Conservation (phyloP, 2,888 invertebrate genomes). For the Sarcophaga rosellei region DNA sequence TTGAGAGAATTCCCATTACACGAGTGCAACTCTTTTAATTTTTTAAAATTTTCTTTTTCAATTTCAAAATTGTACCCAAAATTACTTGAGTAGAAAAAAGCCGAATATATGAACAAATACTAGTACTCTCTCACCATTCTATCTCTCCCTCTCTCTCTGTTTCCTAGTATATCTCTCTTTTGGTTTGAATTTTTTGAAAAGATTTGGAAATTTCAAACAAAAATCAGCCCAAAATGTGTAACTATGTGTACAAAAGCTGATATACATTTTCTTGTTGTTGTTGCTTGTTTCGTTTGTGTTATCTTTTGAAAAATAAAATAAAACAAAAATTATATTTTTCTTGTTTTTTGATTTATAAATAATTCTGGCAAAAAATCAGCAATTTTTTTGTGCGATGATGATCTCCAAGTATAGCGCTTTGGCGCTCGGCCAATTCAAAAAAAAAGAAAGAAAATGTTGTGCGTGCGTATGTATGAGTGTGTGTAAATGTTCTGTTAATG, state of each 20-base stretch:
- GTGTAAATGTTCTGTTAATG: background rate
- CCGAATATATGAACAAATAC: slow-evolving; percentile 32
- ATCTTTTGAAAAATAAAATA: slow-evolving; percentile 31
- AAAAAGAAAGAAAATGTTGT: slow-evolving; percentile 44
- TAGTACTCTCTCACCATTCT: no score
- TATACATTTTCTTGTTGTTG: background rate
- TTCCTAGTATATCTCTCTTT: no score
- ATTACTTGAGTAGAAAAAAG: slow-evolving; percentile 29
- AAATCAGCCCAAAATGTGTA: background rate
- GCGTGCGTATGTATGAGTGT: background rate
- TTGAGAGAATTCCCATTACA: background rate
- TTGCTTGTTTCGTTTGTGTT: slow-evolving; percentile 30
- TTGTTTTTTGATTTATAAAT: slow-evolving; percentile 77
- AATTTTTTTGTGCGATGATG: slow-evolving; percentile 79
- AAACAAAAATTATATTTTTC: slow-evolving; percentile 58
- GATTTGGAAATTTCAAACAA: slow-evolving; percentile 49
- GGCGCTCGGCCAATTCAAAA: slow-evolving; percentile 79
- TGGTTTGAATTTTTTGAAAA: no score
- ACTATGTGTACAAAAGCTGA: slow-evolving; percentile 43
- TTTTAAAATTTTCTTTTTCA: background rate
- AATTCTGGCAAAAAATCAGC: slow-evolving; percentile 81
- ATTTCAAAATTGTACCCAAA: background rate
- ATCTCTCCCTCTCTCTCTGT: background rate
- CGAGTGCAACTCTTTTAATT: background rate
- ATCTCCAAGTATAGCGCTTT: slow-evolving; percentile 95